Evolutionary conservation across 2,797 vertebrate species (phyloP).

Genomic region (Vespertilio murinus): DNA sequence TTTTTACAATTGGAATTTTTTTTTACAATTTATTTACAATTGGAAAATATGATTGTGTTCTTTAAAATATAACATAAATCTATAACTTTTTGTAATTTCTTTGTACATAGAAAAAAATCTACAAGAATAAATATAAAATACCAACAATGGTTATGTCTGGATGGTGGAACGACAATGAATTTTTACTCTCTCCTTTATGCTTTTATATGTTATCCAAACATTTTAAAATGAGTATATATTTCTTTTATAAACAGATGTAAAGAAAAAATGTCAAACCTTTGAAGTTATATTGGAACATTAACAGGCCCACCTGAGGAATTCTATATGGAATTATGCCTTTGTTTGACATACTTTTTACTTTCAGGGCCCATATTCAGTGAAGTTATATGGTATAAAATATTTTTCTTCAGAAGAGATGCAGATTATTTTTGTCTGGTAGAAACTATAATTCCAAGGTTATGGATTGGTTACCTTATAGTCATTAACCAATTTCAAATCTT

Average conservation of each 20-base stretch:
- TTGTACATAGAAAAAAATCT: neutral
- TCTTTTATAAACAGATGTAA: neutral
- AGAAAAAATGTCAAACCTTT: conserved; percentile 32
- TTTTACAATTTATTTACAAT: too few relatives aligned
- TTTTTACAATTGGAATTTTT: too few relatives aligned
- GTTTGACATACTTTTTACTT: neutral
- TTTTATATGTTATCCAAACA: conserved; percentile 2
- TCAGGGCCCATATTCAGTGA: neutral
- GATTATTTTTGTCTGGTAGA: conserved; percentile 12
- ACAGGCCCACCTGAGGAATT: neutral
- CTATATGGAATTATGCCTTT: neutral
- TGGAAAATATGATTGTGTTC: neutral
- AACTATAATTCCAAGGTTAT: neutral
- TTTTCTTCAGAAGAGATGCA: neutral
- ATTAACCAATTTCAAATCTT: conserved; percentile 29
- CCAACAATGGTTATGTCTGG: neutral
- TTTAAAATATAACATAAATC: conserved; percentile 8
- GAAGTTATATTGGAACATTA: neutral
- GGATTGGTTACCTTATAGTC: neutral
- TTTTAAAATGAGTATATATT: neutral
- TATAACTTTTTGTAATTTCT: conserved; percentile 16
- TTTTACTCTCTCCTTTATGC: neutral
- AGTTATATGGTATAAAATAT: neutral
- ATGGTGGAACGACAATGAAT: neutral
- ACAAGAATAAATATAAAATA: conserved; percentile 44